Percentiles rank a stretch among this genome's conserved stretches.
phyloP scores from a whole-genome alignment of 2,113 vertebrate species.

The Zootoca vivipara region DNA sequence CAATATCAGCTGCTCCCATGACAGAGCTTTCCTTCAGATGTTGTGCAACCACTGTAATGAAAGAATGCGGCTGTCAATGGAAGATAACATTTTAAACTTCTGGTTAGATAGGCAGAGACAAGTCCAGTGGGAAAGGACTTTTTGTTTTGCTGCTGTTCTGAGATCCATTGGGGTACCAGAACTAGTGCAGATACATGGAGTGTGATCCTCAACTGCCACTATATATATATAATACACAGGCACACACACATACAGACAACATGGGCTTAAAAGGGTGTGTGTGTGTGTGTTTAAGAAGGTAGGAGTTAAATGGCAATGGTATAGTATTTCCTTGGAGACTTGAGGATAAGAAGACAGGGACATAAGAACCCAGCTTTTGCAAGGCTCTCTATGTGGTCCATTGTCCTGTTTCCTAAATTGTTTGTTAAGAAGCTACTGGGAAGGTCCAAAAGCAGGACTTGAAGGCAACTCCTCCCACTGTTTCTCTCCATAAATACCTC shows the following conservation, averaged over 20 bases:
- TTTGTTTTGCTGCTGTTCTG: not conserved
- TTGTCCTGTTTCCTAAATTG: too few relatives aligned
- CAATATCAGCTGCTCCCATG: conserved; percentile 20
- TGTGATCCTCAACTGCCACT: too few relatives aligned
- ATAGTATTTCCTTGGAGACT: not conserved
- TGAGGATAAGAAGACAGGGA: not conserved
- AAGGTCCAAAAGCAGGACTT: not conserved
- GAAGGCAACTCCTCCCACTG: too few relatives aligned
- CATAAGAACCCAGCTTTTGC: not conserved
- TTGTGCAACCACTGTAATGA: conserved; percentile 8
- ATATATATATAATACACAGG: too few relatives aligned
- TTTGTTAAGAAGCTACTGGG: not conserved
- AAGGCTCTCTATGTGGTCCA: not conserved
- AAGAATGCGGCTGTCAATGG: conserved; percentile 18
- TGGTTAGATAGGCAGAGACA: conserved; percentile 6
- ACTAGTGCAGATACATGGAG: not conserved
- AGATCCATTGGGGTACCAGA: not conserved
- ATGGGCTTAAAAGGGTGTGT: too few relatives aligned
- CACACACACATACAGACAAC: not conserved
- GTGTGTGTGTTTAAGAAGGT: not conserved
- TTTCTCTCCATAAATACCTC: too few relatives aligned
- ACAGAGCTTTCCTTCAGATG: conserved; percentile 20
- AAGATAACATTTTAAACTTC: conserved; percentile 27
- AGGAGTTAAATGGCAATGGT: not conserved
- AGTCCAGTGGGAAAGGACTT: not conserved